Conservation (phyloP, 1,140 invertebrate genomes). For the Drosophila kurseongensis region DNA sequence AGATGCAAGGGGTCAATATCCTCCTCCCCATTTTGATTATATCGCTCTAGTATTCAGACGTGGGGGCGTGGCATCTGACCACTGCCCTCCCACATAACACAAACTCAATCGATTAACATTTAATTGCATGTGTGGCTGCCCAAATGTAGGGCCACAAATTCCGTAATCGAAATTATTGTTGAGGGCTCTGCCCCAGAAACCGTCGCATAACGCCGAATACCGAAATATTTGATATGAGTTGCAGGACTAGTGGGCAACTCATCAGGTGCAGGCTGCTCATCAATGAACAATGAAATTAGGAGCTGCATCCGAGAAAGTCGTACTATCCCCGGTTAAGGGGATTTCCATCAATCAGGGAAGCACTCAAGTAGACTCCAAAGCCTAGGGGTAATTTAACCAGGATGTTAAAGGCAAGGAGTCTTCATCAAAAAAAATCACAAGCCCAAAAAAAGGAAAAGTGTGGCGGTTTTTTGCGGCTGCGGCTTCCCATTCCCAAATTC, state of each 20-base stretch:
- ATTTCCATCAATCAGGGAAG: constrained; percentile 27
- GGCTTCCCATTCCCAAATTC: constrained; percentile 39
- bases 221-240: neutral
- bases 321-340: neutral
- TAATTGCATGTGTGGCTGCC: constrained; percentile 65
- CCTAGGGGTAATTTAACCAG: constrained; percentile 45
- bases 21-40: constrained; percentile 33
- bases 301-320: neutral
- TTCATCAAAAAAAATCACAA: constrained; percentile 32
- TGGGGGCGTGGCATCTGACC: constrained; percentile 38
- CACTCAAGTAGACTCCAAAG: constrained; percentile 42
- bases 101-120: constrained; percentile 78
- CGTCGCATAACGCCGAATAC: constrained; percentile 17
- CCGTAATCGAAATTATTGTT: constrained; percentile 77
- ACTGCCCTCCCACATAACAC: constrained; percentile 30
- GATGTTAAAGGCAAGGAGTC: constrained; percentile 23
- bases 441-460: constrained; percentile 33
- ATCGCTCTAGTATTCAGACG: constrained; percentile 23
- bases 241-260: neutral
- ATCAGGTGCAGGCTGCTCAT: constrained; percentile 25
- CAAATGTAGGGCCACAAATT: constrained; percentile 42
- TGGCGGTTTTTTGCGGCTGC: constrained; percentile 42
- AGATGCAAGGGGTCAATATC: constrained; percentile 25
- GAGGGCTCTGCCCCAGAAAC: constrained; percentile 27
- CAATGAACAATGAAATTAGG: constrained; percentile 50